Evolutionary conservation across 2,113 vertebrate species (phyloP).

Genomic region (Talpa occidentalis): DNA sequence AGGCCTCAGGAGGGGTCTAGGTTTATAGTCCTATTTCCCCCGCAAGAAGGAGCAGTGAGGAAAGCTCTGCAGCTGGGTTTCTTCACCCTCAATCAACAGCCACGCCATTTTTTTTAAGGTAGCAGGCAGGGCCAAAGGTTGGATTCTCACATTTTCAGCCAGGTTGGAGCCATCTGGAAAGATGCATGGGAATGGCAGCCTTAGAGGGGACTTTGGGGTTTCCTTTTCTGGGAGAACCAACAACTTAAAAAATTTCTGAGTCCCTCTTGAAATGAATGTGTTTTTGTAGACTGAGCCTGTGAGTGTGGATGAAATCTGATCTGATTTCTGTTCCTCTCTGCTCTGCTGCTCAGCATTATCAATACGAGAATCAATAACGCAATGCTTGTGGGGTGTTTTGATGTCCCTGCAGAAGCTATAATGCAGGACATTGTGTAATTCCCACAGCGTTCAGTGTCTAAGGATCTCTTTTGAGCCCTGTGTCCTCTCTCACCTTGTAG

Average conservation of each 20-base stretch:
- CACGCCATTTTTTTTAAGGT: slow-evolving; percentile 14
- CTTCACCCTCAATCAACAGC: slow-evolving; percentile 19
- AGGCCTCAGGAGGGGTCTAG: slow-evolving; percentile 44
- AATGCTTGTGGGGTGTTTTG: neutral
- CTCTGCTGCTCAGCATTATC: neutral
- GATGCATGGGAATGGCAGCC: neutral
- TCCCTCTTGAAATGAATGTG: neutral
- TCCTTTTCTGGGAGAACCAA: neutral
- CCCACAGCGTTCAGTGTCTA: neutral
- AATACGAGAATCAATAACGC: neutral
- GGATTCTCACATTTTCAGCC: slow-evolving; percentile 65
- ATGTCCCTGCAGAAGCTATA: neutral
- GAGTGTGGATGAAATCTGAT: neutral
- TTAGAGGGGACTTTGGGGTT: neutral
- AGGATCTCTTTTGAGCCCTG: neutral
- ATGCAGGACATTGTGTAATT: neutral
- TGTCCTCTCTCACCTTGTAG: neutral
- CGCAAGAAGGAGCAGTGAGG: neutral
- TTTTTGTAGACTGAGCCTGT: neutral
- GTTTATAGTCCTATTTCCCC: slow-evolving; percentile 60
- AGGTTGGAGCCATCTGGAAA: slow-evolving; percentile 65
- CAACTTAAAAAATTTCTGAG: neutral
- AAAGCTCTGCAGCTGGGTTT: slow-evolving; percentile 54
- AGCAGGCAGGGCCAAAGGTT: neutral
- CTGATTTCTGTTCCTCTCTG: neutral